Evolutionary conservation across 2,113 vertebrate genomes (phyloP).

Genomic region (Sturnus vulgaris): DNA sequence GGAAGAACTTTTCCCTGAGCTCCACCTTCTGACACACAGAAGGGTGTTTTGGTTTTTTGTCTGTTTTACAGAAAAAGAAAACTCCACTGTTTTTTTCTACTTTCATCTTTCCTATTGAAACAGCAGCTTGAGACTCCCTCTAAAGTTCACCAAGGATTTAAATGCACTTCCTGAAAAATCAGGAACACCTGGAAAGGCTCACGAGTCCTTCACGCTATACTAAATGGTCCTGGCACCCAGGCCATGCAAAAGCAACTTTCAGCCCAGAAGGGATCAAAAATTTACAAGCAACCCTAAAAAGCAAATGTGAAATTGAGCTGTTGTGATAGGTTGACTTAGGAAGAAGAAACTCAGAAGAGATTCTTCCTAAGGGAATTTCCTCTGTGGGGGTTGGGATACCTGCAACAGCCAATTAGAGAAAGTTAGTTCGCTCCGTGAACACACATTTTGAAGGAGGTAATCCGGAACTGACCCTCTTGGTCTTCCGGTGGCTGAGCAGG

Average conservation of each 20-base stretch:
- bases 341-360: no score
- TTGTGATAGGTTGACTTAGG: no score
- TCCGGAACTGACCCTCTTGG: no score
- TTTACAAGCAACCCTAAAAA: not conserved
- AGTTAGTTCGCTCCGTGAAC: no score
- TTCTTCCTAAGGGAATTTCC: no score
- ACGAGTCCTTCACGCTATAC: accelerated
- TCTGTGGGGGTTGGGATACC: no score
- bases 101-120: not conserved
- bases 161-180: not conserved
- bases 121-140: not conserved
- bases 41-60: not conserved
- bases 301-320: not conserved
- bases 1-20: accelerated
- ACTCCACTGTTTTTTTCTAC: not conserved
- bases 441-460: no score
- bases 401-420: no score
- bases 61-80: not conserved
- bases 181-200: not conserved
- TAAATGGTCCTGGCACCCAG: not conserved
- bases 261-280: not conserved
- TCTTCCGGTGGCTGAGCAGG: no score
- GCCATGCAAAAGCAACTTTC: not conserved
- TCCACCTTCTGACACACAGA: not conserved
- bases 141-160: not conserved